A percentile compares a stretch with the other conserved stretches of the same genome.
Conservation (phyloP, 2,797 vertebrate genomes). For the Rhinoraja longicauda region DNA sequence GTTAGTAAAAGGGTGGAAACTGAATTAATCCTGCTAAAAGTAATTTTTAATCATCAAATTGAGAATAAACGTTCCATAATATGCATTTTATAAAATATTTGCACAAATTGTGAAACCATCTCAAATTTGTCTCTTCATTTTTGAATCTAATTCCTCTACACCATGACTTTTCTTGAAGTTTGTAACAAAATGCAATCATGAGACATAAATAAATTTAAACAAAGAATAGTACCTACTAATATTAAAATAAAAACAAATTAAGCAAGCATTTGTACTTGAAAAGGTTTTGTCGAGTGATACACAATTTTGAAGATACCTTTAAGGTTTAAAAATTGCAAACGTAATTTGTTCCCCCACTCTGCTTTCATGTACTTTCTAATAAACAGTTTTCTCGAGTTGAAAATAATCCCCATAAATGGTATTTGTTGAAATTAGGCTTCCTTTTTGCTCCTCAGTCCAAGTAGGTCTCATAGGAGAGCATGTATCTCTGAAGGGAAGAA, state of each 20-base stretch:
- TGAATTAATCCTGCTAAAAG: not conserved
- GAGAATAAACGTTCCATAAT: not conserved
- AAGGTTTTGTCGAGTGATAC: too few species aligned
- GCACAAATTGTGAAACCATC: not conserved
- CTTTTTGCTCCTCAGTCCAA: conserved; percentile 42
- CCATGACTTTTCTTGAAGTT: not conserved
- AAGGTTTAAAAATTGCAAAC: not conserved
- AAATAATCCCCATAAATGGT: not conserved
- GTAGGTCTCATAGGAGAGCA: conserved; percentile 40
- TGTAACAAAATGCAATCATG: not conserved
- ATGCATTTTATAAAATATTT: not conserved
- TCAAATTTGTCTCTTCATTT: not conserved
- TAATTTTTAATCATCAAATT: not conserved
- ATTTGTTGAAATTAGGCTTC: conserved; percentile 28
- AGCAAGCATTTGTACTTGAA: not conserved
- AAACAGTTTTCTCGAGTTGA: not conserved
- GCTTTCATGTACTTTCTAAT: not conserved
- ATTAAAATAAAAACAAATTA: not conserved
- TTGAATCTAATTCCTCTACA: not conserved
- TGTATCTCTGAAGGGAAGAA: conserved; percentile 44
- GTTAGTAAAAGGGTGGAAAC: not conserved
- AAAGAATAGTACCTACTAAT: not conserved
- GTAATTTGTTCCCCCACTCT: not conserved
- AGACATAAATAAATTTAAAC: not conserved
- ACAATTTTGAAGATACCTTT: not conserved